A percentile compares a stretch with the other conserved stretches of the same genome.
phyloP scores from a whole-genome alignment of 2,113 vertebrate genomes.

The Riparia riparia region DNA sequence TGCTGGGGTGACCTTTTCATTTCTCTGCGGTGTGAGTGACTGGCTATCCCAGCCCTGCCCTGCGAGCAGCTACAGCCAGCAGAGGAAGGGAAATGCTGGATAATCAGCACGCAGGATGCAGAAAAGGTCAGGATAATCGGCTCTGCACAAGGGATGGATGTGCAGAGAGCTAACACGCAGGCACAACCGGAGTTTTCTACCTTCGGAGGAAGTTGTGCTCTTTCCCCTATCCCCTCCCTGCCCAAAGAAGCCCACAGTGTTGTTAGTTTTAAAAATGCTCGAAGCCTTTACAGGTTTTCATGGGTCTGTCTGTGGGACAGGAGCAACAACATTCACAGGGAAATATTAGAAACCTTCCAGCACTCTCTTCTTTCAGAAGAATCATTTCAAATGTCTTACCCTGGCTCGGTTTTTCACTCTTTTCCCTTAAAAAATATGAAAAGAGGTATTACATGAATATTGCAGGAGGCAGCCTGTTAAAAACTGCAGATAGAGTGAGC shows the following conservation, averaged over 20 bases:
- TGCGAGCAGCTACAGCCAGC: not conserved
- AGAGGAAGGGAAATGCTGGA: not conserved
- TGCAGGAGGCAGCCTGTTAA: not conserved
- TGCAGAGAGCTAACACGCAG: not conserved
- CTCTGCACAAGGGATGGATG: not conserved
- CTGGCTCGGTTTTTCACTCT: not conserved
- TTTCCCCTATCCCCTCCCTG: not conserved
- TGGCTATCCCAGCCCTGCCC: not conserved
- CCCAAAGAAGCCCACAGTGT: not conserved
- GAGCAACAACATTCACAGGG: not conserved
- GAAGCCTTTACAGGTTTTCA: not conserved
- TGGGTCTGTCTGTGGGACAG: not conserved
- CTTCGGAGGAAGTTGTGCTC: not conserved
- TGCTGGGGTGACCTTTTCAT: conserved; percentile 57
- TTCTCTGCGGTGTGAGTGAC: conserved; percentile 20
- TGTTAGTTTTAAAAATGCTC: not conserved
- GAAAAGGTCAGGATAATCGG: conserved; percentile 45
- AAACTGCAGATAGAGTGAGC: not conserved
- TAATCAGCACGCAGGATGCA: conserved; percentile 14
- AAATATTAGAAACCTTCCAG: not conserved
- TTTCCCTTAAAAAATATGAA: not conserved
- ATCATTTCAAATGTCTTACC: not conserved
- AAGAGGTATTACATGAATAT: not conserved
- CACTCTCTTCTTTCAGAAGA: not conserved
- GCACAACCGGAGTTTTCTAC: not conserved